Base-by-base conservation (phyloP, 2,888 invertebrate species). In the Teleogryllus oceanicus region DNA sequence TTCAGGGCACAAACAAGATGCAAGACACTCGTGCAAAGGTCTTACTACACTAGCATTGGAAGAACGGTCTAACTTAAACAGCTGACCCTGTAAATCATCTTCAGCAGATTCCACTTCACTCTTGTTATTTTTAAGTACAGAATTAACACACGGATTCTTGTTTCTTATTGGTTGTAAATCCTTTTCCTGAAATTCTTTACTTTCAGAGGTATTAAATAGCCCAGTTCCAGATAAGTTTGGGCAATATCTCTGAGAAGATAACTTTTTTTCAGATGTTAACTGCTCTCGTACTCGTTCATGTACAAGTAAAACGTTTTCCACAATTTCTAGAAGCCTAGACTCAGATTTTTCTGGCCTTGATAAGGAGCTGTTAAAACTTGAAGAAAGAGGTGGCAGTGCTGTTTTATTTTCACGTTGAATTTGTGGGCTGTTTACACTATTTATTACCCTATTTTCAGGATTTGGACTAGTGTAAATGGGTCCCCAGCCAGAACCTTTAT, bases 401-500 rank as follows among this genome's bases (percentile, higher is more conserved):
- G 62, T 62, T 8, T 62, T 62, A 62, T 18, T 62, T 62, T 62
- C 62, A 18, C 62, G 62, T 4, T 5, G 13, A 49, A 62, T 75
- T 37, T 80, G 80, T 76, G 21, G 76, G 49, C 78, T 80, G 18
- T 78, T 76, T 11, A 78, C 49, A 78, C 78, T 80, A 50, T 24
- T 62, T 11, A 78, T 80, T 20, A 80, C 78, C 49, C 62, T 75
- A 49, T 80, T 80, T 50, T 80, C 76, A 51, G 75, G 21, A 76
- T 78, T 80, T 20, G 80, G 80, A n/a, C 80, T 80, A n/a, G 80
- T 80, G 51, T 78, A 80, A 76, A 80, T 80, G 51, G 80, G 80
- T 10, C 78, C 80, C 24, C 50, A 49, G 21, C 49, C 37, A 11
- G 37, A 79, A 50, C 50, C 77, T 51, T 62, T 76, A 62, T 51